Base-by-base conservation (phyloP, 1,140 invertebrate genomes). In the Monochamus saltuarius region DNA sequence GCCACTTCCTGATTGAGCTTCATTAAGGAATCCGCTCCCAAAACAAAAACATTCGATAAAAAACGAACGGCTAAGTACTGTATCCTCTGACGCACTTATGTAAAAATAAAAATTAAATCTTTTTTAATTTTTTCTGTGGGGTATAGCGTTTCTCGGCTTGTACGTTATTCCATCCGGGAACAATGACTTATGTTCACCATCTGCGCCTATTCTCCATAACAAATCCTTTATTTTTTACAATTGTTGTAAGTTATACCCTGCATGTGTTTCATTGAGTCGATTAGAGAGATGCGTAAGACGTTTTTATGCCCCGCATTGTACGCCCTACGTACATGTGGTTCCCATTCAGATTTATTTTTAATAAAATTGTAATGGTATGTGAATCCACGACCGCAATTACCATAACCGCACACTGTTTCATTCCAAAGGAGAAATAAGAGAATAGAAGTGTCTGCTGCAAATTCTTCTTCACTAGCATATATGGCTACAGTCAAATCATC, bases 191-290 rank as follows among this genome's bases (percentile, higher is more conserved):
- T 47, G 45, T 47, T 47, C 17, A 47, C 17, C 45, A 47, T 47
- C 11, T 47, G 45, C 17, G 45, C 17, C n/a, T 16, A 2, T 29
- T 47, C 45, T 47, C 45, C 29, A 47, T 11, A 47, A 47, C 45
- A 47, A 47, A 47, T 47, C 45, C 45, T 19, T 22, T 8, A 22
- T 47, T 47, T 47, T n/a, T 19, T 22, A 19, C 45, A 47, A 22
- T 47, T 19, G 29, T 47, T 47, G 45, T 47, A 29, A 47, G 29
- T 47, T 22, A 47, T 47, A 10, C 17, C 16, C 45, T n/a, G 45
- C 45, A 47, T 47, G 29, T 47, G 45, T 47, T 47, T 47, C 45
- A 47, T 19, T 47, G 17, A 47, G 17, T 47, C 45, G 45, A 47
- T 47, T 47, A 10, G 45, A 47, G 29, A 47, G 17, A 29, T 22